Evolutionary conservation across 2,797 vertebrate genomes (phyloP), one percentile per base, ranked within the genome.

Genomic region (Pteronotus mesoamericanus): DNA sequence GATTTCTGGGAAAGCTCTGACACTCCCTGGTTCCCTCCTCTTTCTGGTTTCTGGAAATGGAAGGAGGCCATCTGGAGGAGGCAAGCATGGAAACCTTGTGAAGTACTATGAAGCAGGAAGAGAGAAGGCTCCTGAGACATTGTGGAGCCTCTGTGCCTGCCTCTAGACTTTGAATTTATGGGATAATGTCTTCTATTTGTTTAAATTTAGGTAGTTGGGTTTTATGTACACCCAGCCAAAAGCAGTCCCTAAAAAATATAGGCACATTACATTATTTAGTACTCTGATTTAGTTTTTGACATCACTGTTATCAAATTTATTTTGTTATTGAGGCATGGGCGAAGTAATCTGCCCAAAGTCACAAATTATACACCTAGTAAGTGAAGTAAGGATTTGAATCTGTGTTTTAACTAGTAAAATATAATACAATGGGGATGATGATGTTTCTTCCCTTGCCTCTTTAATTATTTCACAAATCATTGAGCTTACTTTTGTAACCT

Each of bases 11-110:
- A 44, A 75, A 51, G 26, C 26, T 51, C 69, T 86, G 34, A 2
- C 34, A 2, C 3, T 80, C 46, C 24, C 32, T 79, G 24, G 6
- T 51, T 24, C 39, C 11, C 29, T 61, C 24, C 11, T 75, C 34
- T 75, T 88, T 69, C 69, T 96, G 57, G 75, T 78, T 91, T 86
- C 64, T 97, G 22, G n/a, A n/a, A n/a, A n/a, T n/a, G n/a, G n/a
- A n/a, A n/a, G n/a, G n/a, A n/a, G n/a, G n/a, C n/a, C n/a, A n/a
- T 32, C 64, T 29, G 22, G 15, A 57, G 7, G 6, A 78, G 32
- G 5, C 0, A 64, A 59, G 37, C 7, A 39, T 55, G 78, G 34
- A 79, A 26, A 22, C 26, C 37, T 26, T 2, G 19, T 14, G 44
- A 68, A 71, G n/a, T 15, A 7, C 53, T 15, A 53, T 24, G 42